phyloP scores from a whole-genome alignment of 1,140 invertebrate genomes.

The Tetramorium alpestre region DNA sequence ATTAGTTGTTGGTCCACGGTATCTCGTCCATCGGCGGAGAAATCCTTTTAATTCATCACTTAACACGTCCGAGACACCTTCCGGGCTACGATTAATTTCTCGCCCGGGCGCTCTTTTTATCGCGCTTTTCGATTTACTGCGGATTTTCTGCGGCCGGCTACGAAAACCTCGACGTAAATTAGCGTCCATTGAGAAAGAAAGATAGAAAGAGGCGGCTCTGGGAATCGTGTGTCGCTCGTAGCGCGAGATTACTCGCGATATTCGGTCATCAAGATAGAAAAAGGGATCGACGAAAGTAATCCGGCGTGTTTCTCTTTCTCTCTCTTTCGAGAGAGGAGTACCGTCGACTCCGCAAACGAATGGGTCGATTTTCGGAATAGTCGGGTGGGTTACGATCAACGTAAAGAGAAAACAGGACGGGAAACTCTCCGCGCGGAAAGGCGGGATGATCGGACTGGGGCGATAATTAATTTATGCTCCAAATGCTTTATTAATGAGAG shows the following conservation, averaged over 20 bases:
- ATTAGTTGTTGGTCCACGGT: slow-evolving; percentile 17
- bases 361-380: background rate
- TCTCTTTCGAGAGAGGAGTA: background rate
- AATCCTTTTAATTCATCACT: slow-evolving; percentile 39
- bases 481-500: slow-evolving; percentile 58
- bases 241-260: slow-evolving; percentile 15
- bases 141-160: slow-evolving; percentile 31
- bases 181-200: slow-evolving; percentile 16
- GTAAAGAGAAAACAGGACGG: background rate
- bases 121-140: slow-evolving; percentile 60
- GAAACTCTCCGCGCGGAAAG: background rate
- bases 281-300: background rate
- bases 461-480: slow-evolving; percentile 47
- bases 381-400: background rate
- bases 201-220: background rate
- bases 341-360: background rate
- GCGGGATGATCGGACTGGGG: background rate
- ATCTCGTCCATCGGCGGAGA: background rate
- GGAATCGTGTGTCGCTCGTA: background rate
- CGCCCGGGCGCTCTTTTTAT: slow-evolving; percentile 39
- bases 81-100: slow-evolving; percentile 73
- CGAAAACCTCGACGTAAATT: slow-evolving; percentile 35
- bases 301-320: background rate
- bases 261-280: slow-evolving; percentile 9
- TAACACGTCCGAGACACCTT: slow-evolving; percentile 45